phyloP scores from a whole-genome alignment of 1,140 invertebrate genomes.

The Bombus sibiricus region DNA sequence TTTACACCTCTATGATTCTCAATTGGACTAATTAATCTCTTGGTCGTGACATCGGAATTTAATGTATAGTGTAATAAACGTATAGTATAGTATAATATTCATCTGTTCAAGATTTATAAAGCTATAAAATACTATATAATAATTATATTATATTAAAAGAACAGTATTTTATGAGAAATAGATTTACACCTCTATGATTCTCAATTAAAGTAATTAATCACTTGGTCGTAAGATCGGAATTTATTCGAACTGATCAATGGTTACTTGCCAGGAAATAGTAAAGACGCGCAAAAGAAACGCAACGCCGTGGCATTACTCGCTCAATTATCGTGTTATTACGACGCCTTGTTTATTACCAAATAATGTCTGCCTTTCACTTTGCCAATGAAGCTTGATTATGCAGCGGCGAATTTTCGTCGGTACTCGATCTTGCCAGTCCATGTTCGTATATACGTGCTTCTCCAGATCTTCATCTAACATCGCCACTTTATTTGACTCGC shows the following conservation, averaged over 20 bases:
- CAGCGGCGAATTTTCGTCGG: neutral
- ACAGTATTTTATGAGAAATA: no score
- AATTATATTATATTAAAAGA: no score
- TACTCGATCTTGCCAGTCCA: neutral
- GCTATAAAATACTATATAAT: no score
- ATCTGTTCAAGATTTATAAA: no score
- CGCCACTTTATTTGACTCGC: neutral
- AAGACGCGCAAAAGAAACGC: neutral
- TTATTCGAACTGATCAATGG: neutral
- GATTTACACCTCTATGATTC: no score
- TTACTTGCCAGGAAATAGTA: neutral
- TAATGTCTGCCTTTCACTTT: slow-evolving; percentile 28
- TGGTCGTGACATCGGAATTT: neutral
- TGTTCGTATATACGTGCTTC: neutral
- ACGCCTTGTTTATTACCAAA: slow-evolving; percentile 12
- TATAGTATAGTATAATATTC: no score
- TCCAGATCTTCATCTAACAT: neutral
- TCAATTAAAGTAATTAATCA: neutral
- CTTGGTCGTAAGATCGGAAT: neutral
- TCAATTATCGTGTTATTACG: neutral
- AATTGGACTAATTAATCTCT: no score
- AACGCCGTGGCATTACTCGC: neutral
- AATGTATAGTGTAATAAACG: no score
- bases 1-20: no score
- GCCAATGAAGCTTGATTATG: slow-evolving; percentile 1